phyloP scores from a whole-genome alignment of 2,888 invertebrate genomes.

The Trisateles emortualis region DNA sequence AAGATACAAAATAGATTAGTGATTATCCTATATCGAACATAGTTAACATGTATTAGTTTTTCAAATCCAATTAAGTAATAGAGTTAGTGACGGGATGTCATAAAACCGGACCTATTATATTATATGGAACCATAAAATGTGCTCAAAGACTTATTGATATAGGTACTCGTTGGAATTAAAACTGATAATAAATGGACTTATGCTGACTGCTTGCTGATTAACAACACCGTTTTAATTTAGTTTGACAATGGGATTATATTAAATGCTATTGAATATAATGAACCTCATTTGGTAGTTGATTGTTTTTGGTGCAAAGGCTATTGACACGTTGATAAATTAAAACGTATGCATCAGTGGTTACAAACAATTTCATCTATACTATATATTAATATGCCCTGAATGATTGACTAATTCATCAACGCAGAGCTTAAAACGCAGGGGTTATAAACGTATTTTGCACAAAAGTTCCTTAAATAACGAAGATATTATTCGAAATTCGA shows the following conservation, averaged over 20 bases:
- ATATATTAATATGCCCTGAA: no score
- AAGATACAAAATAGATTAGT: conserved; percentile 22
- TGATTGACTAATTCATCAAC: no score
- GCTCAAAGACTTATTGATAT: conserved; percentile 38
- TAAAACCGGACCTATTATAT: conserved; percentile 37
- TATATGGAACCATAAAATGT: conserved; percentile 33
- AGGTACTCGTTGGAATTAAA: conserved; percentile 39
- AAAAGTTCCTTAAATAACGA: no score
- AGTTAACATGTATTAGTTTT: conserved; percentile 36
- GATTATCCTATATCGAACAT: conserved; percentile 27
- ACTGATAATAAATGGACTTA: conserved; percentile 40
- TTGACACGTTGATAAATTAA: conserved; percentile 7
- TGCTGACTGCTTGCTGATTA: conserved; percentile 37
- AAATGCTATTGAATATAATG: conserved; percentile 38
- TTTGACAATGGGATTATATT: conserved; percentile 45
- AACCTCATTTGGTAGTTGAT: conserved; percentile 26
- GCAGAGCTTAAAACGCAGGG: no score
- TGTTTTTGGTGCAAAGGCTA: conserved; percentile 29
- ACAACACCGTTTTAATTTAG: conserved; percentile 48
- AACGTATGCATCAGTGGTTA: neutral
- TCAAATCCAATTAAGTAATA: conserved; percentile 38
- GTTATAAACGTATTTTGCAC: no score
- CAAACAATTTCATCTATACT: no score
- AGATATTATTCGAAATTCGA: no score
- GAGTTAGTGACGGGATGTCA: conserved; percentile 35